Base-by-base conservation (phyloP, 2,113 vertebrate genomes). In the Pimephales promelas region DNA sequence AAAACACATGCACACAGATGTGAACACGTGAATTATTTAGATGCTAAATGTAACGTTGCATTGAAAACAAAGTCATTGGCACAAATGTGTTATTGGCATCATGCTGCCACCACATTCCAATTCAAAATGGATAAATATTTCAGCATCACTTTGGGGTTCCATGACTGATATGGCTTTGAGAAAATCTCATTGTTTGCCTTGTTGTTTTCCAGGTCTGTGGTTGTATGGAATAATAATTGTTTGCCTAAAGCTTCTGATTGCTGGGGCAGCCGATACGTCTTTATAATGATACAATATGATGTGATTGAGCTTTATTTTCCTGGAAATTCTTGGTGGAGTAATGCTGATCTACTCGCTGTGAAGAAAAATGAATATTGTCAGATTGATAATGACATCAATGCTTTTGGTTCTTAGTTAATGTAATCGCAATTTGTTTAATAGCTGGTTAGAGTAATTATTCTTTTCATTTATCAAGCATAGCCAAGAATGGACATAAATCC, bases 121-220 rank as follows among this genome's bases (percentile, higher is more conserved):
- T 75, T 31, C 24, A 49, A 66, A 79, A 18, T 49, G 13, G 43
- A 73, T 77, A 79, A 61, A 86, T 82, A 82, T 84, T 82, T 82
- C 56, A 86, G 20, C n/a, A 54, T 45, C 8, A 62, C 28, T 56
- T 82, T 77, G 45, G 56, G 54, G 52, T 68, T 34, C 4, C 45
- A 76, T 40, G 54, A 26, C 24, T 77, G 43, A 73, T 85, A 71
- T 54, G 26, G 18, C 49, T 71, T 31, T 75, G 26, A 47, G 71
- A 59, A 76, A 84, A 83, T 14, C 26, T 18, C 26, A 6, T 59
- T 24, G 45, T 83, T 81, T 77, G 49, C 47, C 64, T 81, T 40
- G 9, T 40, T 40, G 24, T 31, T 43, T 40, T 26, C 31, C n/a
- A 75, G 36, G 16, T 28, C 28, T 56, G 34, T 66, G 34, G 57